Conservation (phyloP, 2,797 vertebrate species). For the Kryptopterus vitreolus region DNA sequence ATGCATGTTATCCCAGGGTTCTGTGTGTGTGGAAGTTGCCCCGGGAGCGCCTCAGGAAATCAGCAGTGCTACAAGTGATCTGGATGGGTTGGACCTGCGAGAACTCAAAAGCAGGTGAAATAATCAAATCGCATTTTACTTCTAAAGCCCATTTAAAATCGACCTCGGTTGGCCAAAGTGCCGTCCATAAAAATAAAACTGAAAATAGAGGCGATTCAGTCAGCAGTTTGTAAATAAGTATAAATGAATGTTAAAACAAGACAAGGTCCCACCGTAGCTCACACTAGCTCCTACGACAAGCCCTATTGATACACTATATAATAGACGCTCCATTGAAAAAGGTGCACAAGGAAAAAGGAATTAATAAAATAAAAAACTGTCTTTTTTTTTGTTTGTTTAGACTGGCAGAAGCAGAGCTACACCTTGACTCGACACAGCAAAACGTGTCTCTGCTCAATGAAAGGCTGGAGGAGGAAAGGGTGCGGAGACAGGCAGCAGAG, state of each 20-base stretch:
- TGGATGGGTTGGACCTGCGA: slow-evolving; percentile 70
- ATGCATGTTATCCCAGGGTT: slow-evolving; percentile 66
- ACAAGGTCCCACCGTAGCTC: neutral
- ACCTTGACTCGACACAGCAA: slow-evolving; percentile 70
- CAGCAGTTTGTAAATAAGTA: no score
- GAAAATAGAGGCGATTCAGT: no score
- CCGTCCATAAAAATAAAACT: no score
- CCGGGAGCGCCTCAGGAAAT: slow-evolving; percentile 86
- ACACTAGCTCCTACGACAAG: neutral
- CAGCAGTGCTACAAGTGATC: slow-evolving; percentile 64
- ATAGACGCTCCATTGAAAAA: neutral
- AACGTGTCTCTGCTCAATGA: slow-evolving; percentile 68
- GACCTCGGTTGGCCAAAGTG: no score
- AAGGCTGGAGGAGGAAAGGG: slow-evolving; percentile 76
- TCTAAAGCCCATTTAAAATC: no score
- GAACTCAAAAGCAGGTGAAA: slow-evolving; percentile 79
- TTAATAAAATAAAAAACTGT: no score
- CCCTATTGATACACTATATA: neutral
- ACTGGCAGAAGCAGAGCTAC: slow-evolving; percentile 79
- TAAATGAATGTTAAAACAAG: neutral
- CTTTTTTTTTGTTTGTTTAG: slow-evolving; percentile 66
- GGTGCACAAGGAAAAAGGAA: neutral
- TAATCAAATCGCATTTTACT: no score
- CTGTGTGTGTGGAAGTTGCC: slow-evolving; percentile 74
- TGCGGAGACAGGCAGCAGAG: slow-evolving; percentile 78